Evolutionary conservation across 2,888 invertebrate genomes (phyloP).

Genomic region (Drosophila lutescens): DNA sequence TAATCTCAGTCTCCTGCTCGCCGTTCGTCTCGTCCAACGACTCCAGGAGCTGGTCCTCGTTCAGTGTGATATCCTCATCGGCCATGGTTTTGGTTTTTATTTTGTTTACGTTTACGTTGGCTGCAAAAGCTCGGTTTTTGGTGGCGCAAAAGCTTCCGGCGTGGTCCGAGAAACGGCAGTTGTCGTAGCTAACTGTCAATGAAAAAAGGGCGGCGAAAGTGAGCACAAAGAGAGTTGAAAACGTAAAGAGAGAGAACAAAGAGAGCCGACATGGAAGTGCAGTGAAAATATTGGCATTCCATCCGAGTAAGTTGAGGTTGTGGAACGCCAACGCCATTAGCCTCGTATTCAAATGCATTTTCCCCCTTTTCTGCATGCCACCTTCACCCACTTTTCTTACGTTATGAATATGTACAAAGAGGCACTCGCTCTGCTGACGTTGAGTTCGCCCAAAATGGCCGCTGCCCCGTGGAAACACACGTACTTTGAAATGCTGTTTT

Average conservation of each 20-base stretch:
- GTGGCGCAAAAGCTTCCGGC: conserved; percentile 56
- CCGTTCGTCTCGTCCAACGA: conserved; percentile 84
- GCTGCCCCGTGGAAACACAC: conserved; percentile 53
- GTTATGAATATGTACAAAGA: conserved; percentile 33
- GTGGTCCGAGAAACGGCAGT: conserved; percentile 35
- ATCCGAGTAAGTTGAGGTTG: background rate
- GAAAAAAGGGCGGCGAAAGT: conserved; percentile 26
- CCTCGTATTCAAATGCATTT: background rate
- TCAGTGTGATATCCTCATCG: conserved; percentile 84
- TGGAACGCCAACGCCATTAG: background rate
- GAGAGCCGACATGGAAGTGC: conserved; percentile 11
- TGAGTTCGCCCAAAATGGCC: conserved; percentile 78
- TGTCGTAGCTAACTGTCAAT: conserved; percentile 48
- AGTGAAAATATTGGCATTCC: conserved; percentile 1
- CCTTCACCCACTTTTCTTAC: conserved; percentile 15
- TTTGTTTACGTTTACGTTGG: conserved; percentile 49
- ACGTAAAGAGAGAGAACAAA: conserved; percentile 6
- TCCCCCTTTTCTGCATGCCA: background rate
- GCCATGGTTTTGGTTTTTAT: conserved; percentile 80
- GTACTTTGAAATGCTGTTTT: conserved; percentile 19
- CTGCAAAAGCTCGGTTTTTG: conserved; percentile 21
- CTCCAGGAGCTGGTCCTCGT: conserved; percentile 85
- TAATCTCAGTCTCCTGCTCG: conserved; percentile 83
- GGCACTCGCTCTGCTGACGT: conserved; percentile 59
- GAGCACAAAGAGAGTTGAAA: conserved; percentile 17